Conservation (phyloP, 2,797 vertebrate genomes). For the Labroides dimidiatus region DNA sequence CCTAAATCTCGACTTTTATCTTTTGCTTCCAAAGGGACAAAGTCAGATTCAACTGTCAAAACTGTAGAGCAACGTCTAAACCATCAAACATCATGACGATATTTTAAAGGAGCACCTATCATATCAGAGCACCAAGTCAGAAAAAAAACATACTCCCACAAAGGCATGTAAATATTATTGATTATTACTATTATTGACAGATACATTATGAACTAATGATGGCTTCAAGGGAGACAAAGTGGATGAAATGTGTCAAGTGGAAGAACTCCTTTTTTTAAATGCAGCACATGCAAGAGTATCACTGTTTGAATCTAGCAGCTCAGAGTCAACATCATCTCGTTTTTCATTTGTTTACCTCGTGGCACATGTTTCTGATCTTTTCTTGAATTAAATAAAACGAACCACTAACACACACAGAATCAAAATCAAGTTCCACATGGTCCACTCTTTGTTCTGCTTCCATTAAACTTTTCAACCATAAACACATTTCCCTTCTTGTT, state of each 20-base stretch:
- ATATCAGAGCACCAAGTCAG: conserved; percentile 34
- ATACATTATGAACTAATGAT: conserved; percentile 21
- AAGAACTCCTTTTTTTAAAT: conserved; percentile 46
- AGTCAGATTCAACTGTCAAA: conserved; percentile 31
- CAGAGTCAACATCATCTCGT: conserved; percentile 44
- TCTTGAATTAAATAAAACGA: conserved; percentile 1
- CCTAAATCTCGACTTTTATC: neutral
- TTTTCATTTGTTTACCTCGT: conserved; percentile 12
- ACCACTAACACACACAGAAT: neutral
- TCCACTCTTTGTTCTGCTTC: too few relatives aligned
- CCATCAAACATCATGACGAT: conserved; percentile 31
- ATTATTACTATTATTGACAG: conserved; percentile 35
- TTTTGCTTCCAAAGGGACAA: conserved; percentile 1
- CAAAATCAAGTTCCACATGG: too few relatives aligned
- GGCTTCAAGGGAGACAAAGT: conserved; percentile 21
- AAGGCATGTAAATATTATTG: conserved; percentile 19
- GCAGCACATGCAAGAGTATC: conserved; percentile 27
- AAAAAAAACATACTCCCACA: conserved; percentile 36
- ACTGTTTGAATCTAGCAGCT: conserved; percentile 27
- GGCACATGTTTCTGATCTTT: conserved; percentile 7
- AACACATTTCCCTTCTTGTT: neutral
- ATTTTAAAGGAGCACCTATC: conserved; percentile 21
- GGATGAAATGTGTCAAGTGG: conserved; percentile 52
- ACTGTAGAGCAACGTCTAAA: conserved; percentile 7
- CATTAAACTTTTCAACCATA: too few relatives aligned